phyloP scores from a whole-genome alignment of 2,888 invertebrate species.

The Panopea generosa region DNA sequence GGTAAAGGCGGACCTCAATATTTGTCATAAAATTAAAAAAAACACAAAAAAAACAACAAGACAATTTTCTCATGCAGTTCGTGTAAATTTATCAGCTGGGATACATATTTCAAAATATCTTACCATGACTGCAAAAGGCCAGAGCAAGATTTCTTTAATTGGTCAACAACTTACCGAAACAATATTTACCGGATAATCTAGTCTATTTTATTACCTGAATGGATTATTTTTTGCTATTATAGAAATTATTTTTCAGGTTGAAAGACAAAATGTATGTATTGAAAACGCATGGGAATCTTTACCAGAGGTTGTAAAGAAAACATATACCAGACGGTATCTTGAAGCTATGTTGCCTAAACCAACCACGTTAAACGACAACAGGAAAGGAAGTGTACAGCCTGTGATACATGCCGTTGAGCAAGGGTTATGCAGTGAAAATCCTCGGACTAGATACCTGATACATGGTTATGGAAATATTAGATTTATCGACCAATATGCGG shows the following conservation, averaged over 20 bases:
- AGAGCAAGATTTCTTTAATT: no score
- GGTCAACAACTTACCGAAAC: no score
- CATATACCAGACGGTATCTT: slow-evolving; percentile 29
- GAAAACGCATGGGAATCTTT: slow-evolving; percentile 34
- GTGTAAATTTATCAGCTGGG: no score
- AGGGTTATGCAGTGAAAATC: slow-evolving; percentile 22
- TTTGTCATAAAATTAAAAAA: no score
- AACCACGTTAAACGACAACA: not conserved
- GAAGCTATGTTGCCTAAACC: slow-evolving; percentile 23
- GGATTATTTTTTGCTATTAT: no score
- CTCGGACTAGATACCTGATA: slow-evolving; percentile 31
- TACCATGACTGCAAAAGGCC: no score
- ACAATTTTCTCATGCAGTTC: no score
- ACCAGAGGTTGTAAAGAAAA: slow-evolving; percentile 23
- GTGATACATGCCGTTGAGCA: slow-evolving; percentile 38
- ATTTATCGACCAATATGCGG: slow-evolving; percentile 37
- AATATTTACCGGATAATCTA: no score
- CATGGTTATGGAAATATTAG: slow-evolving; percentile 20
- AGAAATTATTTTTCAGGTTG: slow-evolving; percentile 27
- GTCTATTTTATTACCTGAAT: no score
- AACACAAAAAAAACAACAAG: no score
- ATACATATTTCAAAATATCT: no score
- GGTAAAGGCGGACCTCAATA: no score
- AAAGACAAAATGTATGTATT: slow-evolving; percentile 23
- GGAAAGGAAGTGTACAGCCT: not conserved